These are phyloP conservation scores for Cydia amplana DNA, from an alignment of 1,140 invertebrate species.

Conservation along the genomic window DNA sequence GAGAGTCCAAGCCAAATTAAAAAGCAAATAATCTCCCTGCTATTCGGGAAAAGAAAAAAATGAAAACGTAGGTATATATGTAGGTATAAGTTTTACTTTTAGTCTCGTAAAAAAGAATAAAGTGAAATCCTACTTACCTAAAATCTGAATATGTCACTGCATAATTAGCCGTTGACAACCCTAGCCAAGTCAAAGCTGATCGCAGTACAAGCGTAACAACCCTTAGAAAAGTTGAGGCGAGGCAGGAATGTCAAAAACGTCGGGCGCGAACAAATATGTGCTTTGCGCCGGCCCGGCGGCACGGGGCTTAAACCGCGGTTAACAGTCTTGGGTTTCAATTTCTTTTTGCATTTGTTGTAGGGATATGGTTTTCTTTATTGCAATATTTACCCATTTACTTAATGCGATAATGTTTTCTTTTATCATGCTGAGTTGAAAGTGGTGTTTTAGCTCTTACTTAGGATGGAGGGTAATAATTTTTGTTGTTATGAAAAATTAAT, in stretches of 20 bases:
- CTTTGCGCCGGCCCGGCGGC: conserved; percentile 50
- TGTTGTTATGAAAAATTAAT: too few species aligned
- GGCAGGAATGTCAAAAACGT: conserved; percentile 69
- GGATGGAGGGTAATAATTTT: too few species aligned
- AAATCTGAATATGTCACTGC: too few species aligned
- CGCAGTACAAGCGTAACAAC: conserved; percentile 49
- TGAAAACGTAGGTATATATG: too few species aligned
- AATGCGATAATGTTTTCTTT: not conserved
- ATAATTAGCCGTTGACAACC: conserved; percentile 17
- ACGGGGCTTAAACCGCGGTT: conserved; percentile 38
- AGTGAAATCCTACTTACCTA: too few species aligned
- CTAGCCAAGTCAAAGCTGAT: conserved; percentile 39
- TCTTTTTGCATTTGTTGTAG: conserved; percentile 1
- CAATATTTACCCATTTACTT: conserved; percentile 18
- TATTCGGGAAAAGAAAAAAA: too few species aligned
- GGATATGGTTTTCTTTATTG: conserved; percentile 35
- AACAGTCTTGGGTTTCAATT: not conserved
- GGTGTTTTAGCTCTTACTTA: too few species aligned
- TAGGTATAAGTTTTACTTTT: too few species aligned
- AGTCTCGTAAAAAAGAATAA: too few species aligned
- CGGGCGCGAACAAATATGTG: conserved; percentile 74
- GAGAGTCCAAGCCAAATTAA: too few species aligned
- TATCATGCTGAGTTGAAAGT: too few species aligned
- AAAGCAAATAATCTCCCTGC: too few species aligned
- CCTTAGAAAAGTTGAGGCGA: conserved; percentile 72